Conservation (phyloP, 2,113 vertebrate genomes). For the Apteryx owenii region DNA sequence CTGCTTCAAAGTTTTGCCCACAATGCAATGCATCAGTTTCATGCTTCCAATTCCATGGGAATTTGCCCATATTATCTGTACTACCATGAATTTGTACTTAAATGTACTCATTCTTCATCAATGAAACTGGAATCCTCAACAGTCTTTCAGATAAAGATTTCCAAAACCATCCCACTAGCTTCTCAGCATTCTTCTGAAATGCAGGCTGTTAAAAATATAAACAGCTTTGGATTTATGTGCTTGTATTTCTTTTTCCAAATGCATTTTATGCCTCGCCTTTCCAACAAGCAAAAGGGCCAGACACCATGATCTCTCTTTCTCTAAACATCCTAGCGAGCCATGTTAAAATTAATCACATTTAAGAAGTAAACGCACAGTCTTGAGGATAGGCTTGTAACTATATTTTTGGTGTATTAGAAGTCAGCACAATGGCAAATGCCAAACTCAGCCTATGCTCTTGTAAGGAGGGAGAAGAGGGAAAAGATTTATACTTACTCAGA, state of each 20-base stretch:
- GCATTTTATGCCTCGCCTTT: not conserved
- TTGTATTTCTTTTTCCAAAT: not conserved
- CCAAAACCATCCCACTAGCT: not conserved
- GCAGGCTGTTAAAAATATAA: not conserved
- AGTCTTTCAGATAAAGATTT: not conserved
- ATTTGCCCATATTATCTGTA: not conserved
- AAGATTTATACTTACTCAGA: constrained; percentile 36
- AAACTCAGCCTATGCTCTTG: not conserved
- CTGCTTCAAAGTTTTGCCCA: not conserved
- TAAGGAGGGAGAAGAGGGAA: not conserved
- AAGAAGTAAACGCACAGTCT: not conserved
- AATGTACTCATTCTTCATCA: not conserved
- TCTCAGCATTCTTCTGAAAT: not conserved
- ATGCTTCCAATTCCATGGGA: not conserved
- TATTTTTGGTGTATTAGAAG: not conserved
- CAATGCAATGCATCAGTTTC: not conserved
- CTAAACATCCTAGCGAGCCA: not conserved
- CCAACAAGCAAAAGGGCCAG: not conserved
- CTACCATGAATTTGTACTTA: not conserved
- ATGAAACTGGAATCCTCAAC: not conserved
- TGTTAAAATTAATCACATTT: constrained; percentile 10
- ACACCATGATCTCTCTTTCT: not conserved
- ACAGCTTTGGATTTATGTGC: not conserved
- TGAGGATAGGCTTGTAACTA: not conserved
- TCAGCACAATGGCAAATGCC: constrained; percentile 9